A percentile compares a stretch with the other conserved stretches of the same genome.
Evolutionary conservation across 2,113 vertebrate genomes (phyloP).

Genomic region (Myotis davidii): DNA sequence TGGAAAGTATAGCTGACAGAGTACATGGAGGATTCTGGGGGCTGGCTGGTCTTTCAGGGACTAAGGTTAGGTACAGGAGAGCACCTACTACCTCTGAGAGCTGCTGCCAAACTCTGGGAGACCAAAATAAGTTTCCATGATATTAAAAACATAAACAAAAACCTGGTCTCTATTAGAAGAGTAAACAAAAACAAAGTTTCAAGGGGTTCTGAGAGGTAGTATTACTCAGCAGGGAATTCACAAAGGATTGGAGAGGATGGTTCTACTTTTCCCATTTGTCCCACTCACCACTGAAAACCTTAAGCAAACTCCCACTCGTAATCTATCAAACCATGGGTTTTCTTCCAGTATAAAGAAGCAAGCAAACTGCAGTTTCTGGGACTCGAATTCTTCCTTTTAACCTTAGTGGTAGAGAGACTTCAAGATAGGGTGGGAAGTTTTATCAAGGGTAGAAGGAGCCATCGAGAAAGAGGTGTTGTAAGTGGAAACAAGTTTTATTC

Average conservation of each 20-base stretch:
- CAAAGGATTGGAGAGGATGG: too few species aligned
- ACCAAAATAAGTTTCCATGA: neutral
- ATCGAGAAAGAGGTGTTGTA: neutral
- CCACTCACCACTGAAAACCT: neutral
- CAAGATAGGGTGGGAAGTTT: neutral
- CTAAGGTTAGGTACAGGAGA: neutral
- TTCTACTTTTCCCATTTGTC: neutral
- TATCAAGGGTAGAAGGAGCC: neutral
- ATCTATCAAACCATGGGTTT: neutral
- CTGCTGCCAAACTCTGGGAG: neutral
- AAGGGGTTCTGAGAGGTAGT: neutral
- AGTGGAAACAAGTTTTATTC: neutral
- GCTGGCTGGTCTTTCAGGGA: neutral
- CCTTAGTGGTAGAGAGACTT: neutral
- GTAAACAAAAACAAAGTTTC: neutral
- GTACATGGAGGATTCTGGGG: neutral
- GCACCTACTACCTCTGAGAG: neutral
- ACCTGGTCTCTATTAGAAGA: neutral
- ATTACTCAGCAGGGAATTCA: neutral
- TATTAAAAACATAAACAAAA: neutral
- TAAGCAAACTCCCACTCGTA: neutral
- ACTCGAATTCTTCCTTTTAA: neutral
- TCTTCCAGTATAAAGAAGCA: neutral
- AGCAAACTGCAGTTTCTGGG: neutral
- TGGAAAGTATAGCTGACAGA: neutral